Evolutionary conservation across 2,888 invertebrate genomes (phyloP), one percentile per base, ranked within the genome.

Genomic region (Pseudococcus viburni): DNA sequence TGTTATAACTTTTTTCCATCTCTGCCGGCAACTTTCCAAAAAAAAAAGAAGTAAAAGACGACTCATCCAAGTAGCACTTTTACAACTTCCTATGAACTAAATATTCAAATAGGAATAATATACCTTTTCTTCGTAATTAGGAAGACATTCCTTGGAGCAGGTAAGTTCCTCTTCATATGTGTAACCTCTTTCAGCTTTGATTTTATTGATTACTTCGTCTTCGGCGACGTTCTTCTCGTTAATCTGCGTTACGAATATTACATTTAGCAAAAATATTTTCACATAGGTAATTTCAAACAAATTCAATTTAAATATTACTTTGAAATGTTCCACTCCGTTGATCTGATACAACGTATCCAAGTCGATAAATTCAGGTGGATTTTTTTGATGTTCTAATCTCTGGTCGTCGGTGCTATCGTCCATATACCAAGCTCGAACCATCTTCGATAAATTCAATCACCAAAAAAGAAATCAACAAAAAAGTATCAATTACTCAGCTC

Each of bases 281-380:
- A 3, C 68, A 12, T 5, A 15, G 0, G n/a, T n/a, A n/a, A n/a
- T n/a, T 51, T 5, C 17, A 8, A 51, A 33, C 26, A 3, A 3
- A 15, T 51, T 51, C 1, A 51, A 51, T 59, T 6, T 6, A n/a
- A 26, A 17, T 33, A 33, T 46, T 93, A 97, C 98, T 93, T 95
- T 93, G 92, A 96, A 97, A 92, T 97, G 96, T 92, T 97, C 95
- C 12, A 98, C 97, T n/a, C 98, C 97, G 48, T 96, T 95, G 91
- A 93, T 92, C 89, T 93, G 92, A 89, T 92, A 94, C 85, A 98
- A 92, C 89, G 95, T 93, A 0, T 95, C 93, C 0, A 96, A 90
- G 0, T 93, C 92, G 33, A 98, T 90, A 90, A 93, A 95, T 91
- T 95, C 92, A 2, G 96, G 95, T 0, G 98, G 98, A 90, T 94